Conservation (phyloP, 2,797 vertebrate species). For the Ambastaia sidthimunki region DNA sequence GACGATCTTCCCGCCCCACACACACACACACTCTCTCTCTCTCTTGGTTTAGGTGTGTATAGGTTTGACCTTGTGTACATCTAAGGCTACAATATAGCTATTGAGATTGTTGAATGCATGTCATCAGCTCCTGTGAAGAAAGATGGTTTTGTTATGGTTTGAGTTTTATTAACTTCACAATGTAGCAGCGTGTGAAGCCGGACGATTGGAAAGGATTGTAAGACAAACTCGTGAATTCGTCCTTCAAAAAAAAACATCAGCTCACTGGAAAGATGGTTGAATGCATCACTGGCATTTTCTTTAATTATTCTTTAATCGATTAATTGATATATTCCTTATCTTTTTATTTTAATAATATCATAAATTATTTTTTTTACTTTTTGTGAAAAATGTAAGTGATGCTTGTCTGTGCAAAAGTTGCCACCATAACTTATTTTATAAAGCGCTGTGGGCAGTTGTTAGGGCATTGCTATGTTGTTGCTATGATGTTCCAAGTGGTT, state of each 20-base stretch:
- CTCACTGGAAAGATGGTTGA: background rate
- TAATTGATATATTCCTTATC: background rate
- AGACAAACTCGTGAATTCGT: too few relatives aligned
- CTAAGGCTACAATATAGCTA: conserved; percentile 44
- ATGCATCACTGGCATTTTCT: background rate
- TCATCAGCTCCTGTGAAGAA: background rate
- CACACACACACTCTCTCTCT: background rate
- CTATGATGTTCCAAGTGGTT: too few relatives aligned
- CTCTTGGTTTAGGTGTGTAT: background rate
- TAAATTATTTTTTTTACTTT: background rate
- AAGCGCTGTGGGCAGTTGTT: too few relatives aligned
- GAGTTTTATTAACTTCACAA: background rate
- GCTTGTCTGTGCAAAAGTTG: too few relatives aligned
- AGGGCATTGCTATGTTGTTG: too few relatives aligned
- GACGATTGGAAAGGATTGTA: background rate
- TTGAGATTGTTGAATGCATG: background rate
- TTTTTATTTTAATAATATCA: too few relatives aligned
- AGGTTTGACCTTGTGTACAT: conserved; percentile 54
- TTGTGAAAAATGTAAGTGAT: background rate
- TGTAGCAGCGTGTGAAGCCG: background rate
- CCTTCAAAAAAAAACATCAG: too few relatives aligned
- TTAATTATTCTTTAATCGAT: too few relatives aligned
- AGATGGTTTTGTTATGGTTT: background rate
- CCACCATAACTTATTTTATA: too few relatives aligned
- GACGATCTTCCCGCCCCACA: background rate